These are phyloP conservation scores for Damaliscus lunatus DNA, from an alignment of 2,113 vertebrate genomes.

Conservation along the genomic window DNA sequence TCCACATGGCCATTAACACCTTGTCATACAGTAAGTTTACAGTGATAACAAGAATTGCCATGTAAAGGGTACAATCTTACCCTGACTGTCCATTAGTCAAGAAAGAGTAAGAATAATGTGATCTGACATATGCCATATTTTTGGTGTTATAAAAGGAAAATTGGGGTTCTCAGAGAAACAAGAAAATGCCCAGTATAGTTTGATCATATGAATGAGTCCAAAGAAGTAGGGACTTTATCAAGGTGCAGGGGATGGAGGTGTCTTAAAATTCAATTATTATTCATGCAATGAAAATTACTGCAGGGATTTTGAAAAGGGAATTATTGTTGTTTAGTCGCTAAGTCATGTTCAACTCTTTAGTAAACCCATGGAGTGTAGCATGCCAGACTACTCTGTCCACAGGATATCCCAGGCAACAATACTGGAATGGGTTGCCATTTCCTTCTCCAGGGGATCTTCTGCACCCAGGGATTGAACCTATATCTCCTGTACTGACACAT, in stretches of 20 bases:
- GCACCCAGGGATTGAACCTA: neutral
- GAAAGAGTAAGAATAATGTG: neutral
- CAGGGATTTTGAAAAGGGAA: neutral
- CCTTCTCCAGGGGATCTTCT: neutral
- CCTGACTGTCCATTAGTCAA: neutral
- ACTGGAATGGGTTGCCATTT: neutral
- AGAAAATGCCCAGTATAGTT: neutral
- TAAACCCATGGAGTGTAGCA: neutral
- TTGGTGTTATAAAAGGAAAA: neutral
- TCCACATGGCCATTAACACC: conserved; percentile 48
- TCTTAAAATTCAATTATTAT: neutral
- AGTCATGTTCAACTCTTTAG: neutral
- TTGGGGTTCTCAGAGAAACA: neutral
- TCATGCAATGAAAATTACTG: neutral
- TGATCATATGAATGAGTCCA: neutral
- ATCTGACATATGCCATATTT: neutral
- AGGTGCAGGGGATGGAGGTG: neutral
- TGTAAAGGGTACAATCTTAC: neutral
- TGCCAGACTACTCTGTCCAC: neutral
- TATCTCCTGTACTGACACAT: neutral
- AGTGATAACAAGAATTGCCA: conserved; percentile 58
- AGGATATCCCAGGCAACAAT: neutral
- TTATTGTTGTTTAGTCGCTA: neutral
- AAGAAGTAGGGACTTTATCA: neutral
- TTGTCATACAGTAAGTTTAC: conserved; percentile 54